Evolutionary conservation across 2,888 invertebrate genomes (phyloP), one percentile per base, ranked within the genome.

Genomic region (Auanema sp.): DNA sequence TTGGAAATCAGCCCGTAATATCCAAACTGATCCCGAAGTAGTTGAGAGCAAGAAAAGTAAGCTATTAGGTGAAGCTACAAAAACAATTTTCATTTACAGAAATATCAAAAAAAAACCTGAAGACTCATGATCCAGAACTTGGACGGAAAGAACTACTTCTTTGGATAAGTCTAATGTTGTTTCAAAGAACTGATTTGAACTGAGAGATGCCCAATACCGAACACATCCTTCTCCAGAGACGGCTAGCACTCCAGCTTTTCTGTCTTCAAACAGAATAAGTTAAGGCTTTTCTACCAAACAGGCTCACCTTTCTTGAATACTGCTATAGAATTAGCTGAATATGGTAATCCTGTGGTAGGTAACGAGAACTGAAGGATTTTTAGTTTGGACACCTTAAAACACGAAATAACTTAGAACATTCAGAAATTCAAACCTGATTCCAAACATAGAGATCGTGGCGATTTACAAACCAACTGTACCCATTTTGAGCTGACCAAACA

Each of bases 221-320:
- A 16, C 44, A 21, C 11, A 25, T 47, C 60, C 60, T 49, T 60
- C 60, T 54, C 60, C 41, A 8, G 60, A 54, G 11, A 60, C 24
- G 1, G 24, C 53, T 12, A 52, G 12, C 23, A 42, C 59, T 10
- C 49, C 47, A 47, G 47, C 47, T 18, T 16, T 18, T 16, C 21
- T 47, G 10, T 21, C 47, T 47, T n/a, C 4, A 47, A 47, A 18
- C 3, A 6, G 21, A 16, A 47, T 18, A n/a, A 43, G 14, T n/a
- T n/a, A n/a, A n/a, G n/a, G n/a, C n/a, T n/a, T n/a, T 43, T 43
- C 11, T 43, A 43, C n/a, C 43, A n/a, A 47, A 10, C 21, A 18
- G 16, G 47, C 10, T 47, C 47, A 60, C 60, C 54, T 54, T 44
- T 54, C 12, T 60, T 49, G 33, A 40, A 60, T n/a, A 60, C 54